phyloP scores from a whole-genome alignment of 2,113 vertebrate species.

The Etheostoma spectabile region DNA sequence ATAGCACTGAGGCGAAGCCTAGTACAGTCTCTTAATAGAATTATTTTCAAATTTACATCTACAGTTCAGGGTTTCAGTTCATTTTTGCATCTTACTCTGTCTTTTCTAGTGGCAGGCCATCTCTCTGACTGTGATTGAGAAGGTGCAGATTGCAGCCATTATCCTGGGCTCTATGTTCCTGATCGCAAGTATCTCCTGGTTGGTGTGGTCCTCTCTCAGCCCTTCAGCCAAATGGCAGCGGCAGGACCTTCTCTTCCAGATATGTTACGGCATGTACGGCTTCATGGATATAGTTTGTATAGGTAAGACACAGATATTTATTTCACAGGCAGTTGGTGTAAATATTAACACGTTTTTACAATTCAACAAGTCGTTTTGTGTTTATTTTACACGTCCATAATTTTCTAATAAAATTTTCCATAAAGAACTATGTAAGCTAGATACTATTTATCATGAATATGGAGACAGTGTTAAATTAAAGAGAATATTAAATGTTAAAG shows the following conservation, averaged over 20 bases:
- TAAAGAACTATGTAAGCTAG: not conserved
- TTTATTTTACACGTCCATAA: not conserved
- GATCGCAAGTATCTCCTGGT: conserved; percentile 90
- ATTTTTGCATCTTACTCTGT: conserved; percentile 6
- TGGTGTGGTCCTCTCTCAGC: conserved; percentile 92
- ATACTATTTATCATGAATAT: not conserved
- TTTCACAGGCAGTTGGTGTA: not conserved
- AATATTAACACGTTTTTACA: not conserved
- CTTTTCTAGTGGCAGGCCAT: conserved; percentile 89
- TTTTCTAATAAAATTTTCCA: not conserved
- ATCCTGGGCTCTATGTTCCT: conserved; percentile 92
- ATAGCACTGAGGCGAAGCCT: not conserved
- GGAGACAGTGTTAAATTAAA: not conserved
- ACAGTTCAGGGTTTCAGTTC: not conserved
- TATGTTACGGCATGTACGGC: conserved; percentile 94
- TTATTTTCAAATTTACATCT: not conserved
- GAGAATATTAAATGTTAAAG: not conserved
- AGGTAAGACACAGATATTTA: conserved; percentile 79
- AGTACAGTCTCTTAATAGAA: not conserved
- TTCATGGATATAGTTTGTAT: conserved; percentile 94
- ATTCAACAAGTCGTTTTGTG: not conserved
- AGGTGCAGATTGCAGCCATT: conserved; percentile 91
- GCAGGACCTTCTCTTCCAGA: conserved; percentile 92
- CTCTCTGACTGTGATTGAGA: conserved; percentile 91
- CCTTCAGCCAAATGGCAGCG: conserved; percentile 92